phyloP scores from a whole-genome alignment of 1,140 invertebrate genomes.

The Metaphire vulgaris region DNA sequence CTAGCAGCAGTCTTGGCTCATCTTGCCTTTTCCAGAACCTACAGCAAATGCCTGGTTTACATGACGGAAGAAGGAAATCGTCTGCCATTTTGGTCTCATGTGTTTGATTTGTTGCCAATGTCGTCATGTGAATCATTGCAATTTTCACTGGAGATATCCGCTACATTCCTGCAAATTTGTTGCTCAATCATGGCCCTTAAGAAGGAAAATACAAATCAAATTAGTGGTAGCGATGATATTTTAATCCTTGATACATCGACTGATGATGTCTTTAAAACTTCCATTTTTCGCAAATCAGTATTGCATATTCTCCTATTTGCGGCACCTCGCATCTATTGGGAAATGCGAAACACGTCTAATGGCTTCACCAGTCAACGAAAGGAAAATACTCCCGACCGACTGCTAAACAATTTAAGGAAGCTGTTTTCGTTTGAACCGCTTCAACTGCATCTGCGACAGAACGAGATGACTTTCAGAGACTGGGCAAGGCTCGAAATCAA shows the following conservation, averaged over 20 bases:
- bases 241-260: not conserved
- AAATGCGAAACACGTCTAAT: not conserved
- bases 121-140: not conserved
- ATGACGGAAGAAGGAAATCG: not conserved
- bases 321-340: not conserved
- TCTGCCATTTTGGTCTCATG: not conserved
- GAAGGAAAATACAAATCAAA: not conserved
- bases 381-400: not conserved
- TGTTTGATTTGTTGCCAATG: not conserved
- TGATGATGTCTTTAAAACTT: not conserved
- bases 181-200: not conserved
- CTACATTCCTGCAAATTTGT: not conserved
- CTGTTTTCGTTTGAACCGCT: not conserved
- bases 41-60: not conserved
- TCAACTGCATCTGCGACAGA: not conserved
- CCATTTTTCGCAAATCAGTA: not conserved
- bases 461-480: not conserved
- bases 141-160: not conserved
- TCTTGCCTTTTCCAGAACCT: not conserved
- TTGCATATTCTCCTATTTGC: not conserved
- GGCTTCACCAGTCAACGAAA: not conserved
- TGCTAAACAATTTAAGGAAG: not conserved
- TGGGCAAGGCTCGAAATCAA: not conserved
- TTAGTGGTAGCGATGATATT: not conserved
- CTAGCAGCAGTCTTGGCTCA: not conserved